Evolutionary conservation across 2,888 invertebrate species (phyloP).

Genomic region (Monoplex corrugatus): DNA sequence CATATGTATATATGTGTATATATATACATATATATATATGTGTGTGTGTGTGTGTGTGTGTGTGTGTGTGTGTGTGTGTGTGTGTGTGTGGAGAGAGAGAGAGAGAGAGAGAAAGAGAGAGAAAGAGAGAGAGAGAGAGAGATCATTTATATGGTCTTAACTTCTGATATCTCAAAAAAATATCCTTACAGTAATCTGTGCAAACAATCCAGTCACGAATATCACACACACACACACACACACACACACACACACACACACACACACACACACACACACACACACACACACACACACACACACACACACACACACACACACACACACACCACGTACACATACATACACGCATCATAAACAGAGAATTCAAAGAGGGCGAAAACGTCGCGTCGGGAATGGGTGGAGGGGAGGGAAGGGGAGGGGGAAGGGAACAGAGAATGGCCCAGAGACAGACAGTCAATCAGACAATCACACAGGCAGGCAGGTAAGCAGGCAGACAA

Average conservation of each 20-base stretch:
- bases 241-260: not conserved
- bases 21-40: too few species aligned
- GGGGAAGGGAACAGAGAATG: not conserved
- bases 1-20: too few species aligned
- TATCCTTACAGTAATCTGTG: too few species aligned
- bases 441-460: not conserved
- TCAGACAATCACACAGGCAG: not conserved
- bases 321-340: too few species aligned
- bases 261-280: not conserved
- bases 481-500: not conserved
- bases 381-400: not conserved
- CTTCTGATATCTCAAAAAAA: too few species aligned
- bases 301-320: constrained; percentile 29
- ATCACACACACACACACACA: not conserved
- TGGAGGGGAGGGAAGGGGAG: not conserved
- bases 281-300: constrained; percentile 26
- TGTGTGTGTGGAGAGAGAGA: too few species aligned
- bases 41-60: too few species aligned
- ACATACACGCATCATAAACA: not conserved
- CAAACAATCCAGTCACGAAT: too few species aligned
- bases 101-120: too few species aligned
- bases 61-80: too few species aligned
- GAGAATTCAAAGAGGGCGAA: not conserved
- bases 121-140: too few species aligned
- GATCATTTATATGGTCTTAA: too few species aligned